Evolutionary conservation across 2,888 invertebrate species (phyloP).

Genomic region (Chrysotoxum bicinctum): DNA sequence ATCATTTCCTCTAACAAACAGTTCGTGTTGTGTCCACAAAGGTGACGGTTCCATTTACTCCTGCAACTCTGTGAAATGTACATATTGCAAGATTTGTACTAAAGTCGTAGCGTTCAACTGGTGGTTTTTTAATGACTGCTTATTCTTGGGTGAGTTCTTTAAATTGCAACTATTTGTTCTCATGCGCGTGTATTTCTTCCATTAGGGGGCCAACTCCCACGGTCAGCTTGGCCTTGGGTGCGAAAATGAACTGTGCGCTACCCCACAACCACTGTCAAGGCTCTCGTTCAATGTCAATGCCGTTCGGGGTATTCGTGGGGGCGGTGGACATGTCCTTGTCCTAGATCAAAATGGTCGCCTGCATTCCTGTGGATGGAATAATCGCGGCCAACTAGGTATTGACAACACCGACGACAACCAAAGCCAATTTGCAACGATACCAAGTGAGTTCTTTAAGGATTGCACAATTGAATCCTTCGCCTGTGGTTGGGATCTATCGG

Average conservation of each 20-base stretch:
- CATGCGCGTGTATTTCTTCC: slow-evolving; percentile 35
- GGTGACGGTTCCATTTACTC: slow-evolving; percentile 51
- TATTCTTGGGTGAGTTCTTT: slow-evolving; percentile 81
- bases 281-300: slow-evolving; percentile 79
- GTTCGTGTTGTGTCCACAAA: slow-evolving; percentile 63
- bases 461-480: slow-evolving; percentile 86
- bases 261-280: slow-evolving; percentile 80
- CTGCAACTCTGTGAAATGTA: slow-evolving; percentile 15
- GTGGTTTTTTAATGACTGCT: slow-evolving; percentile 76
- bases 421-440: slow-evolving; percentile 81
- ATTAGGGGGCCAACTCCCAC: slow-evolving; percentile 91
- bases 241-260: slow-evolving; percentile 85
- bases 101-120: slow-evolving; percentile 40
- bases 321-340: slow-evolving; percentile 89
- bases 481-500: slow-evolving; percentile 92
- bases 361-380: slow-evolving; percentile 91
- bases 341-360: slow-evolving; percentile 86
- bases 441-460: slow-evolving; percentile 84
- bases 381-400: slow-evolving; percentile 87
- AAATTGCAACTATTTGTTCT: slow-evolving; percentile 39
- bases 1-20: slow-evolving; percentile 36
- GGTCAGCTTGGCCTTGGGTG: slow-evolving; percentile 89
- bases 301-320: slow-evolving; percentile 87
- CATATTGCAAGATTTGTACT: background rate
- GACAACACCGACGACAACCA: slow-evolving; percentile 76